phyloP scores from a whole-genome alignment of 1,140 invertebrate genomes.

The Psilanteris sp. region DNA sequence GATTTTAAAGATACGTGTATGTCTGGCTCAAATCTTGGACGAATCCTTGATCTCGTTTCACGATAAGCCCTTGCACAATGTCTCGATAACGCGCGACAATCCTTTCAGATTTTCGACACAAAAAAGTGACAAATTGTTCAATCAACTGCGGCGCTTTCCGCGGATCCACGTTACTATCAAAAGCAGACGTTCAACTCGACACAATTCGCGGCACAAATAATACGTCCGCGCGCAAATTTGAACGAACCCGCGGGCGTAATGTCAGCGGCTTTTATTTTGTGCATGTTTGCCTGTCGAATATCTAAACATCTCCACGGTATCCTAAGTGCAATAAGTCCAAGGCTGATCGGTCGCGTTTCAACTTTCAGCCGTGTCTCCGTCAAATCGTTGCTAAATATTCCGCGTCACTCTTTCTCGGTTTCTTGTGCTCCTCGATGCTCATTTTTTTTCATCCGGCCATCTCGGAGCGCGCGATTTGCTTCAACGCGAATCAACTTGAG shows the following conservation, averaged over 20 bases:
- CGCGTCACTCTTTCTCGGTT: slow-evolving; percentile 30
- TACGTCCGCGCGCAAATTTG: not conserved
- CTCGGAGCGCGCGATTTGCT: slow-evolving; percentile 6
- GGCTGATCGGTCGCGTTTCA: slow-evolving; percentile 63
- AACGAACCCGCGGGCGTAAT: slow-evolving; percentile 6
- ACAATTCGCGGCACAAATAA: not conserved
- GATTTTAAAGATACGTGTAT: too few species aligned
- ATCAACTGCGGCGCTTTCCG: too few species aligned
- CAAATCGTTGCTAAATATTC: slow-evolving; percentile 68
- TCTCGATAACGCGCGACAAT: too few species aligned
- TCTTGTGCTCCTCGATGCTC: slow-evolving; percentile 4
- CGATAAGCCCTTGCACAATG: too few species aligned
- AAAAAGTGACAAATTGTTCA: too few species aligned
- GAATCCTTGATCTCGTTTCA: too few species aligned
- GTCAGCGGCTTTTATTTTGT: slow-evolving; percentile 10
- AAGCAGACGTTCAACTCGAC: too few species aligned
- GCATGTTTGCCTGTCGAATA: slow-evolving; percentile 16
- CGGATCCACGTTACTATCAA: too few species aligned
- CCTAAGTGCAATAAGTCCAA: slow-evolving; percentile 71
- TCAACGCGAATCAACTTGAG: slow-evolving; percentile 19
- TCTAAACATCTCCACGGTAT: slow-evolving; percentile 51
- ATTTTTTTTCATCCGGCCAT: slow-evolving; percentile 11
- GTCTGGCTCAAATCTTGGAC: too few species aligned
- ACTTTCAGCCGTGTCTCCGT: slow-evolving; percentile 62
- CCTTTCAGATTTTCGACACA: too few species aligned